These are phyloP conservation scores for Tanypteryx hageni DNA, from an alignment of 2,888 invertebrate genomes.

Conservation along the genomic window DNA sequence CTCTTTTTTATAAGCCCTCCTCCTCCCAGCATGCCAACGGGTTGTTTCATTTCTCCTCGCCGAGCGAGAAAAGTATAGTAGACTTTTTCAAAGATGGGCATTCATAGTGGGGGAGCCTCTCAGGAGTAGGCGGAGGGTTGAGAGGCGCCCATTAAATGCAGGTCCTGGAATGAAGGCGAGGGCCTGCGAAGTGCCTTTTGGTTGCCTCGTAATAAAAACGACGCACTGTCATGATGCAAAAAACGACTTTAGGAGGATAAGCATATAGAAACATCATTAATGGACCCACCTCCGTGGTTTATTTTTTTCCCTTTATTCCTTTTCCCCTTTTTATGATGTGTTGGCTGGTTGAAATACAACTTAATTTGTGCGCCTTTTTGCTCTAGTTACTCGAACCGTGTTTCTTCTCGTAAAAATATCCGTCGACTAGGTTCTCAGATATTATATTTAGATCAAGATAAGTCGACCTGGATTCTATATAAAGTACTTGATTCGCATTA, in stretches of 20 bases:
- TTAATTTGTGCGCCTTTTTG: neutral
- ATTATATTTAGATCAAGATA: too few species aligned
- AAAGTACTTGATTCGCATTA: too few species aligned
- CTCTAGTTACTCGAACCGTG: neutral
- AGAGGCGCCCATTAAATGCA: conserved; percentile 12
- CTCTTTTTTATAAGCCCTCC: too few species aligned
- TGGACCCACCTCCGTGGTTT: neutral
- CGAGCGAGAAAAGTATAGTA: too few species aligned
- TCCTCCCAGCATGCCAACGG: too few species aligned
- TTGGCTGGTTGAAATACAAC: neutral
- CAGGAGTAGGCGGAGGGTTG: neutral
- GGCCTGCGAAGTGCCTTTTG: neutral
- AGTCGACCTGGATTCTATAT: too few species aligned
- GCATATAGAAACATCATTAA: neutral
- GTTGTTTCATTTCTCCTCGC: too few species aligned
- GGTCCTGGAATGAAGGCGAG: neutral
- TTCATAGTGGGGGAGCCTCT: neutral
- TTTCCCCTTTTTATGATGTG: neutral
- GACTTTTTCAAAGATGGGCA: conserved; percentile 5
- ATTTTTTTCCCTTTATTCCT: neutral
- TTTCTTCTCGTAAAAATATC: neutral
- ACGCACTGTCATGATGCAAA: neutral
- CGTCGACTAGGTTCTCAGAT: neutral
- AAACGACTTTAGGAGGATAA: neutral
- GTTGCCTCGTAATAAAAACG: too few species aligned